Conservation (phyloP, 2,888 invertebrate genomes). For the Dusona sp. region DNA sequence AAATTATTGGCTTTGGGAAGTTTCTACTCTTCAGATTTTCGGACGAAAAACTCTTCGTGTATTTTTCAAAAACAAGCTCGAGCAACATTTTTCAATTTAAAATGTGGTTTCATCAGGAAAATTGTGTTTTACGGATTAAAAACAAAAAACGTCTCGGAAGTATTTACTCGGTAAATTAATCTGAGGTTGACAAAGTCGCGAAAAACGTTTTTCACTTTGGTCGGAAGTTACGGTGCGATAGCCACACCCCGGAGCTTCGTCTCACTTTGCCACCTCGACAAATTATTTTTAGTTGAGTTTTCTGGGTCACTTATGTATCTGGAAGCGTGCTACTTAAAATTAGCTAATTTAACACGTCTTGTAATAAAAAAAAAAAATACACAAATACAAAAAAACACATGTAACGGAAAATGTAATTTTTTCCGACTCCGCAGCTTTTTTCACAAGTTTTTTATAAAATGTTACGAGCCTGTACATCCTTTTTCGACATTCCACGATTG, state of each 20-base stretch:
- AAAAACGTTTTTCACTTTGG: slow-evolving; percentile 18
- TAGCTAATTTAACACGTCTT: neutral
- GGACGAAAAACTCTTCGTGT: neutral
- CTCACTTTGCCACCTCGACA: slow-evolving; percentile 48
- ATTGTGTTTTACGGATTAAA: neutral
- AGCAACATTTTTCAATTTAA: neutral
- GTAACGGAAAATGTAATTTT: neutral
- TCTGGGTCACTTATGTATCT: slow-evolving; percentile 68
- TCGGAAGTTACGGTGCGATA: slow-evolving; percentile 30
- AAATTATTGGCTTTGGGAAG: neutral
- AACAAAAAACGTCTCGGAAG: neutral
- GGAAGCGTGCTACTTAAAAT: slow-evolving; percentile 21
- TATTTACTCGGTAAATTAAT: slow-evolving; percentile 11
- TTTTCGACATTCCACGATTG: neutral
- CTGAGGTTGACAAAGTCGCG: slow-evolving; percentile 15
- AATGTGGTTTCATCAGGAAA: neutral
- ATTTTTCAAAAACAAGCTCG: neutral
- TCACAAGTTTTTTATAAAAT: neutral
- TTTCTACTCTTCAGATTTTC: neutral
- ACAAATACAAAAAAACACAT: neutral
- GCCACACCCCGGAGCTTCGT: slow-evolving; percentile 31
- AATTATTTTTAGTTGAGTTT: slow-evolving; percentile 72
- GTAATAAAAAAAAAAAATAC: neutral
- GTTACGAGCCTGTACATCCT: neutral
- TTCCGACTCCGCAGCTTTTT: neutral